These are phyloP conservation scores for Heliocidaris tuberculata DNA, from an alignment of 35 echinoderm and acorn worm species.

Conservation along the genomic window DNA sequence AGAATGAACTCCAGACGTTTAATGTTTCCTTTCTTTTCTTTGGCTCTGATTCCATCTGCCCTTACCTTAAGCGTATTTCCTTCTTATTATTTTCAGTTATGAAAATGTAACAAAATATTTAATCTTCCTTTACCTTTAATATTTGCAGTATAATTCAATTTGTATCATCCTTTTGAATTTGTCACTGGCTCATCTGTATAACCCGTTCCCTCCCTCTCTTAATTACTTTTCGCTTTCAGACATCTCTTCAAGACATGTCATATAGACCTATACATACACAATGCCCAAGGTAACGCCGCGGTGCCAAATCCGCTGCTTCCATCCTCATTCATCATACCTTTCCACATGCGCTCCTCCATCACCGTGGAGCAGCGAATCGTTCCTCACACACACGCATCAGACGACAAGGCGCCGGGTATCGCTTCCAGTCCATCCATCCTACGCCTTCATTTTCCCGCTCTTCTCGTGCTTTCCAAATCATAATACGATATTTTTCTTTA, in stretches of 20 bases:
- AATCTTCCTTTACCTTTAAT: background rate
- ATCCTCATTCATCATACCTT: background rate
- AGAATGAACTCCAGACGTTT: no score
- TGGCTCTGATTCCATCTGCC: background rate
- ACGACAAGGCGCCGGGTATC: background rate
- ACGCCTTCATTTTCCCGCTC: background rate
- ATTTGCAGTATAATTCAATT: background rate
- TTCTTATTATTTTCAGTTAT: background rate
- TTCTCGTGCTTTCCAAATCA: background rate
- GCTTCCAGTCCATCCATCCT: background rate
- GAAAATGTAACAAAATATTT: background rate
- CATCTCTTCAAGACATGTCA: constrained; percentile 1
- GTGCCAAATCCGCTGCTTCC: background rate
- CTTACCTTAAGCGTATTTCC: background rate
- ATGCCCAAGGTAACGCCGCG: background rate
- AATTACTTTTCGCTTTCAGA: constrained; percentile 1
- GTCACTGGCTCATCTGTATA: background rate
- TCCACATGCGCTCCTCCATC: background rate
- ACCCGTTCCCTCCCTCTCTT: constrained; percentile 7
- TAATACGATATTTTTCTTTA: constrained; percentile 14
- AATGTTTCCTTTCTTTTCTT: background rate
- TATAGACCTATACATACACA: constrained; percentile 12
- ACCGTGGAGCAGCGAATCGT: background rate
- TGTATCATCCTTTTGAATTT: background rate
- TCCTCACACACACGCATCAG: background rate